Conservation (phyloP, 1,140 invertebrate species). For the Melipona quadrifasciata region DNA sequence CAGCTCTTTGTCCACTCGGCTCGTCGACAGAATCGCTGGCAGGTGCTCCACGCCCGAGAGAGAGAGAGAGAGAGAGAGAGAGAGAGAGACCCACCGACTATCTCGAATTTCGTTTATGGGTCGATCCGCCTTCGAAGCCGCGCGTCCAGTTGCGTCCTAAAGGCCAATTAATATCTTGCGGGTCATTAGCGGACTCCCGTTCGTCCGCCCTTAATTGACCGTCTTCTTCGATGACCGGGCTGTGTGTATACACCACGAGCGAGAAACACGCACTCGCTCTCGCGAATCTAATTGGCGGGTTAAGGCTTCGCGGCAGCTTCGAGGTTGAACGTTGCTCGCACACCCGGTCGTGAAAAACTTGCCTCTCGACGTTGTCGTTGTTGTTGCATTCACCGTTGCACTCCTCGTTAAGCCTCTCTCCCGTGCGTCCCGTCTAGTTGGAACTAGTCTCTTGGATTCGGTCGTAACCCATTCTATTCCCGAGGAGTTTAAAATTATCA, state of each 20-base stretch:
- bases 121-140: slow-evolving; percentile 39
- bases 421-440: no score
- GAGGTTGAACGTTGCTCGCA: background rate
- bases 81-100: slow-evolving; percentile 29
- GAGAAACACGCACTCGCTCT: slow-evolving; percentile 10
- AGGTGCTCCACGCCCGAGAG: slow-evolving; percentile 31
- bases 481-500: no score
- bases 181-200: slow-evolving; percentile 67
- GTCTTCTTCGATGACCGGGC: slow-evolving; percentile 35
- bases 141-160: slow-evolving; percentile 31
- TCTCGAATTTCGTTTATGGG: slow-evolving; percentile 49
- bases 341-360: background rate
- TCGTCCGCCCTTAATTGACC: slow-evolving; percentile 66
- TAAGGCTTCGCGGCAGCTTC: background rate
- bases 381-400: background rate
- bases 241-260: slow-evolving; percentile 6
- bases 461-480: no score
- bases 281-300: slow-evolving; percentile 55
- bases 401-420: background rate
- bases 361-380: background rate
- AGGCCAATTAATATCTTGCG: slow-evolving; percentile 70
- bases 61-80: slow-evolving; percentile 19
- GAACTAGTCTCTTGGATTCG: no score
- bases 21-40: slow-evolving; percentile 36
- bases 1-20: slow-evolving; percentile 19